Evolutionary conservation across 2,888 invertebrate species (phyloP), one percentile per base, ranked within the genome.

Genomic region (Vandiemenella viatica): DNA sequence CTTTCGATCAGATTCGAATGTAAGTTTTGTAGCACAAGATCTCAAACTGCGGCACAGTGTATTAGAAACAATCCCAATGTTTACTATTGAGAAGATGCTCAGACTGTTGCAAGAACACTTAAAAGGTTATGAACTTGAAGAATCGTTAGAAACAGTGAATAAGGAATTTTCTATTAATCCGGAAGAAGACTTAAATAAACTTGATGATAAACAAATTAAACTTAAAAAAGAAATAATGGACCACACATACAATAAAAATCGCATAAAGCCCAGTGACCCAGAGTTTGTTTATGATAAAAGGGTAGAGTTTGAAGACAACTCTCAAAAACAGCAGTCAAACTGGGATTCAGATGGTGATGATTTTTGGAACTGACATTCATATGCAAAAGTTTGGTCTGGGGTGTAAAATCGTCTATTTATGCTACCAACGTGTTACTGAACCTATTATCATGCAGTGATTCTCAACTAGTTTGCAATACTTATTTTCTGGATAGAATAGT

Each of bases 151-250:
- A 10, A 55, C 53, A 19, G 58, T 64, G 1, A 54, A 57, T 18
- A 59, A 59, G 22, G 62, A 67, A 53, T 67, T 65, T 55, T 57
- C 55, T 8, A 56, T 71, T 15, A 64, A 68, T 57, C 65, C 68
- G 1, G 63, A 71, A 4, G 68, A 71, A 57, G 69, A 72, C 55
- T 55, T 72, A 23, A 71, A 71, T 55, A 65, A 65, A 56, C 58
- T 69, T 3, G 63, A 65, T 48, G 64, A 64, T 22, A 64, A 63
- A 19, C 63, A 62, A 41, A 57, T 71, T 23, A 59, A 59, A 19
- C 56, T 63, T 10, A 70, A 70, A 52, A 72, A 72, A 56, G 61
- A 65, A n/a, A 57, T 67, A 1, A 72, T 72, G 71, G 66, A 68
- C 19, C 57, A 63, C 49, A 63, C 62, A 2, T 72, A 69, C 59